Evolutionary conservation across 2,797 vertebrate genomes (phyloP), one percentile per base, ranked within the genome.

Genomic region (Diglossa cyanea): DNA sequence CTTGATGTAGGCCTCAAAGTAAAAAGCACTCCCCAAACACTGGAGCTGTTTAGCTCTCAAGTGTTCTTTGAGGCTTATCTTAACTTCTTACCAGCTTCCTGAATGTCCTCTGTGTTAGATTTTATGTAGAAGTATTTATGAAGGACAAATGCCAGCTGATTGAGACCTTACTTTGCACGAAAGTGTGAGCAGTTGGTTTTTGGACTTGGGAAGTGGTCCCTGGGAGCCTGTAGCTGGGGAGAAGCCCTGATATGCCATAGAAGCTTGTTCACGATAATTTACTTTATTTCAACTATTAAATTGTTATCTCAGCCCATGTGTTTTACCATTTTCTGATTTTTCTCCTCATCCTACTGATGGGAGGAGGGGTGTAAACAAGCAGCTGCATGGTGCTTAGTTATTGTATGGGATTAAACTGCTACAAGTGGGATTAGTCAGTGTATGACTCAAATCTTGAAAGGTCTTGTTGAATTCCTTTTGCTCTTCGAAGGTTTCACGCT

Each of bases 241-340:
- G 31, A 79, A 90, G 39, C 14, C 18, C 18, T 53, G 13, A n/a
- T 53, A 26, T 17, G 13, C 51, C 26, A 23, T 1, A 40, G 25
- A 39, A 77, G 13, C 13, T 53, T 58, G 15, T 65, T 65, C 33
- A 40, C 47, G 18, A 24, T 53, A 13, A 53, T 53, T 89, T 63
- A 23, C n/a, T 45, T 70, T 35, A 58, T 77, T 77, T 65, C 25
- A 77, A 3, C 51, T 53, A 20, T 71, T 58, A 47, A 31, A 53
- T 39, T 65, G 5, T 70, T 71, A 14, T 35, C 39, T 58, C 39
- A 71, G 4, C 6, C 37, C 6, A 26, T 0, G 0, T 17, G 7
- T 58, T 77, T 77, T 71, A 58, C 21, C 30, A 65, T 83, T 47
- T 72, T n/a, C 39, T 2, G 4, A 10, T 58, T 60, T 77, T 83